Percentiles rank a stretch among this genome's conserved stretches.
Conservation (phyloP, 2,888 invertebrate species). For the Teleogryllus oceanicus region DNA sequence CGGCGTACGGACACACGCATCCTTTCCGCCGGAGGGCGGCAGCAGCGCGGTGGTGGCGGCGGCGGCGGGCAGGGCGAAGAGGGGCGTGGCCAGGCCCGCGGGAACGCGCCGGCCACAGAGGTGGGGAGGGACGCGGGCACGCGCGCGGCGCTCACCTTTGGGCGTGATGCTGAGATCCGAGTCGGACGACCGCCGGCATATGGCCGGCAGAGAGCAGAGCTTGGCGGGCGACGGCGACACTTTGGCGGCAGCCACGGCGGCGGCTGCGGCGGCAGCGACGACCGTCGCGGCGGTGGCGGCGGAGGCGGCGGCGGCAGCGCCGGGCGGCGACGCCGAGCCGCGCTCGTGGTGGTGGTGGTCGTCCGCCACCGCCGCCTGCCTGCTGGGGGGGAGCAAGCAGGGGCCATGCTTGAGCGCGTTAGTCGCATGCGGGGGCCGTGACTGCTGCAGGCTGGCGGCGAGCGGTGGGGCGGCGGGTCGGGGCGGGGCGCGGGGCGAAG, state of each 20-base stretch:
- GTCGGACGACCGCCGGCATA: conserved; percentile 83
- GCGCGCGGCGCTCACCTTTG: conserved; percentile 70
- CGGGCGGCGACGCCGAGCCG: not conserved
- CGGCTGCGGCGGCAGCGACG: not conserved
- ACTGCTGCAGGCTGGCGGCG: conserved; percentile 31
- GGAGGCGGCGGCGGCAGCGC: not conserved
- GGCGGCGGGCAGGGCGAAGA: no score
- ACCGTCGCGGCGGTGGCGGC: no score
- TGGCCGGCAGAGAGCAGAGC: conserved; percentile 39
- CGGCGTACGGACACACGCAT: no score
- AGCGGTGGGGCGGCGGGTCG: not conserved
- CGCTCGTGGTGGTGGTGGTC: not conserved
- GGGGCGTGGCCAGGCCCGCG: not conserved
- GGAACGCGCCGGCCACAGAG: not conserved
- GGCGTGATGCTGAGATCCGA: conserved; percentile 90
- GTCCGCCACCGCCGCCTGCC: conserved; percentile 40
- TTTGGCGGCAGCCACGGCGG: conserved; percentile 51
- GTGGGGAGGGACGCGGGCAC: not conserved
- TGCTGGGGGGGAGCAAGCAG: conserved; percentile 46
- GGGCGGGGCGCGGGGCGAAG: not conserved
- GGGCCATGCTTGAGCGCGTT: conserved; percentile 43
- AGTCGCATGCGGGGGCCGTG: conserved; percentile 18
- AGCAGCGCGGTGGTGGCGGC: no score
- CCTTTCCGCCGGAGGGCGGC: no score
- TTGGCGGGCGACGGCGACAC: conserved; percentile 57